These are phyloP conservation scores for Trissolcus brochymenae DNA, from an alignment of 2,888 invertebrate genomes.

Conservation along the genomic window DNA sequence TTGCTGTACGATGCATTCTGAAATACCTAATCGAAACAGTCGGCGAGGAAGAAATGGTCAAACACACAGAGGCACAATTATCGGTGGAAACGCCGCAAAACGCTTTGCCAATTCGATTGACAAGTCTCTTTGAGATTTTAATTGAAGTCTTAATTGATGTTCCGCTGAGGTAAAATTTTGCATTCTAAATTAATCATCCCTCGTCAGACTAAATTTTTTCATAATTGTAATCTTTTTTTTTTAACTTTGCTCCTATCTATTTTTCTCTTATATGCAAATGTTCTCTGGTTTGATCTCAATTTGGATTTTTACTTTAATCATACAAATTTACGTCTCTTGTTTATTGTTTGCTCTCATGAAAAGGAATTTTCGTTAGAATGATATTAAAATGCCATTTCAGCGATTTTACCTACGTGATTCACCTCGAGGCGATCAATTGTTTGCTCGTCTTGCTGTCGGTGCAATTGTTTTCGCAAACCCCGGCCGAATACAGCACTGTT, in stretches of 20 bases:
- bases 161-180: conserved; percentile 84
- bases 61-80: conserved; percentile 84
- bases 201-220: no score
- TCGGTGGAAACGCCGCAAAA: conserved; percentile 66
- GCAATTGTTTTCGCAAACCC: conserved; percentile 85
- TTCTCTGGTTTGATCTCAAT: no score
- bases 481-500: conserved; percentile 75
- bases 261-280: no score
- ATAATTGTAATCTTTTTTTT: no score
- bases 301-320: no score
- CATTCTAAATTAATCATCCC: no score
- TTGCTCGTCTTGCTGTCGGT: conserved; percentile 92
- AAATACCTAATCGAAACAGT: conserved; percentile 95
- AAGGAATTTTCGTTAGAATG: not conserved
- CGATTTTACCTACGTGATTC: conserved; percentile 89
- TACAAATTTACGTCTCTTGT: no score
- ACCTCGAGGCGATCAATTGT: conserved; percentile 92
- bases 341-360: not conserved
- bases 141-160: conserved; percentile 89
- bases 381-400: conserved; percentile 74
- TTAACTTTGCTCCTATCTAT: no score
- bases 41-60: conserved; percentile 90
- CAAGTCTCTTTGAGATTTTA: conserved; percentile 85
- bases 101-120: conserved; percentile 77
- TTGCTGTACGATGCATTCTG: conserved; percentile 88